Base-by-base conservation (phyloP, 2,113 vertebrate species). In the Setophaga petechia region DNA sequence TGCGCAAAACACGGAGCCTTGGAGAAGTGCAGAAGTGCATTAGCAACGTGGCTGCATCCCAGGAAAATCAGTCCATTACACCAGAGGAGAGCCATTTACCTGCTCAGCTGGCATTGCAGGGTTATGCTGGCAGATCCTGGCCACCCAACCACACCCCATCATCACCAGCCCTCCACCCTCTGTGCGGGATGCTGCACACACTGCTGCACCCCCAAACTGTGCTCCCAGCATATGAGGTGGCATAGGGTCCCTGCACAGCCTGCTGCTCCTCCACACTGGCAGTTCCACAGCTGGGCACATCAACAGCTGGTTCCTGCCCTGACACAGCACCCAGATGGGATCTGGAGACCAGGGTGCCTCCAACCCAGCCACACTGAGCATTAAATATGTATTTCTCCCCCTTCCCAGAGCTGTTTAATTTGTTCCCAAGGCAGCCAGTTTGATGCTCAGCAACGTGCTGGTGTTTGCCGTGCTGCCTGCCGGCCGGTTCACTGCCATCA, bases 401-500 rank as follows among this genome's bases (percentile, higher is more conserved):
- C 59, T 62, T 8, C 69, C 82, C 59, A 58, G 77, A 94, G 85
- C 47, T 55, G 54, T 54, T 91, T 65, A 41, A 76, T 89, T 72
- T 78, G 92, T 95, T 94, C 96, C 91, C 92, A 96, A 88, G 92
- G 74, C 28, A 61, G 44, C 57, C 4, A 2, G 84, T 25, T 77
- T 14, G 43, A 51, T 51, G 79, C 85, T 44, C 96, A 93, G 89
- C 78, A 91, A 90, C 76, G 2, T 6, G 18, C 74, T 4, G 4
- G 78, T 94, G 9, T 96, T 93, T 96, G 90, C 89, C 0, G 0
- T 66, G 87, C 88, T 0, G 7, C 62, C 72, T 62, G 12, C 22
- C 3, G 28, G 83, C 94, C 22, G 0, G 58, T 66, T 37, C 68
- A 44, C 68, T 35, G 4, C 57, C 5, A 49, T 97, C 5, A 49